Base-by-base conservation (phyloP, 2,113 vertebrate genomes). In the Ia io region DNA sequence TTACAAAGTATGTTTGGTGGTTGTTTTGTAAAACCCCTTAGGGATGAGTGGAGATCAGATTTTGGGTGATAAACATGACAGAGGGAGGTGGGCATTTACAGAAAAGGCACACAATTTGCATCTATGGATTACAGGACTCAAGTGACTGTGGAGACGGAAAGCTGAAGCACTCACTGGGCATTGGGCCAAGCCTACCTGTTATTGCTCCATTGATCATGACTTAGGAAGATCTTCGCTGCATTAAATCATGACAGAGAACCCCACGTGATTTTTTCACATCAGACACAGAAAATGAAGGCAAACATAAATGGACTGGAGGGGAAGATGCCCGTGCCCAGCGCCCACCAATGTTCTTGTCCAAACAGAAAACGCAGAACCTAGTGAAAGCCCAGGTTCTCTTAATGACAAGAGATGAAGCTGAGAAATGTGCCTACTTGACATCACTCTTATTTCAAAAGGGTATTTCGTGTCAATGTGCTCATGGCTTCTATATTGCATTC, bases 1-100 rank as follows among this genome's bases (percentile, higher is more conserved):
- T 77, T 73, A 70, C 13, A 70, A 80, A 94, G 80, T 44, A 28
- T 20, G 47, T 16, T 6, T 67, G 12, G n/a, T 87, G 44, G 80
- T 76, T 44, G 13, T 53, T 97, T 90, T 76, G 44, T 49, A 67
- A 90, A 94, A 79, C 28, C 53, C 91, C 56, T 65, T 80, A 78
- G 61, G 51, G 84, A 82, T 56, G 40, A 90, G 76, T 67, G 65
- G 51, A 73, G 77, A 77, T 40, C 35, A 53, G 17, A 56, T 88
- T 69, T 88, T 32, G 63, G 16, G 16, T 94, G 32, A 61, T 42
- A 74, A 71, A 44, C 16, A 42, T 16, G 51, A 35, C 8, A 69
- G 51, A 86, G 13, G 86, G 8, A 80, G 1, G 32, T 25, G 20
- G 11, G 2, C 3, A 20, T 3, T 73, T 18, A 37, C 5, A 53